Percentiles rank a stretch among this genome's conserved stretches.
Evolutionary conservation across 2,888 invertebrate genomes (phyloP).

Genomic region (Phoenoteleia sp.): DNA sequence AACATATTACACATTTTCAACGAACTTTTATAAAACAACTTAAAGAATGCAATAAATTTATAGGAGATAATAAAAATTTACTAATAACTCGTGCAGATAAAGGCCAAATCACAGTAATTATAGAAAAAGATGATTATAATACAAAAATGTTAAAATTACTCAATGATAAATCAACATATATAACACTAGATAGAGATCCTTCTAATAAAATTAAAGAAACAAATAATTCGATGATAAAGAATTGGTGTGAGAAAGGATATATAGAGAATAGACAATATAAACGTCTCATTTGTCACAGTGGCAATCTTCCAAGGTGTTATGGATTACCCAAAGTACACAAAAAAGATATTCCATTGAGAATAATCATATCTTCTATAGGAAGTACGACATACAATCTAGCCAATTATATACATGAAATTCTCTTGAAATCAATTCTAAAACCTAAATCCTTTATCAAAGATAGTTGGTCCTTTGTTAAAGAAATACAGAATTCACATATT

Average conservation of each 20-base stretch:
- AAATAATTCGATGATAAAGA: neutral
- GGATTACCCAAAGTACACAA: conserved; percentile 41
- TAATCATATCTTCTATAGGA: conserved; percentile 25
- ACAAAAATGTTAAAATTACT: neutral
- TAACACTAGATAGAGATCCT: neutral
- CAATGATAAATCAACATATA: neutral
- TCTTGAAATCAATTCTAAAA: conserved; percentile 2
- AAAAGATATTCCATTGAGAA: neutral
- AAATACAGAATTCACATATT: neutral
- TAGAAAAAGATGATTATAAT: neutral
- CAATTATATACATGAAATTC: conserved; percentile 16
- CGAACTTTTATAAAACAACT: neutral
- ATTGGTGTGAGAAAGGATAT: neutral
- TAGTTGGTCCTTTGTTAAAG: conserved; percentile 1
- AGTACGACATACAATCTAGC: conserved; percentile 23
- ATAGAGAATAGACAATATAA: conserved; percentile 19
- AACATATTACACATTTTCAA: conserved; percentile 10
- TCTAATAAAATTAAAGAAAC: neutral
- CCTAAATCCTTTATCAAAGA: conserved; percentile 15
- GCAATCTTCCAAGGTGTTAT: conserved; percentile 31
- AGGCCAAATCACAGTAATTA: conserved; percentile 33
- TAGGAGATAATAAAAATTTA: conserved; percentile 27
- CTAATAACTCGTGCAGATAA: conserved; percentile 47
- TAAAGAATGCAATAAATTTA: neutral
- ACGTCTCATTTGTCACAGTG: conserved; percentile 27